Conservation (phyloP, 2,888 invertebrate species). For the Ethmia dodecea region DNA sequence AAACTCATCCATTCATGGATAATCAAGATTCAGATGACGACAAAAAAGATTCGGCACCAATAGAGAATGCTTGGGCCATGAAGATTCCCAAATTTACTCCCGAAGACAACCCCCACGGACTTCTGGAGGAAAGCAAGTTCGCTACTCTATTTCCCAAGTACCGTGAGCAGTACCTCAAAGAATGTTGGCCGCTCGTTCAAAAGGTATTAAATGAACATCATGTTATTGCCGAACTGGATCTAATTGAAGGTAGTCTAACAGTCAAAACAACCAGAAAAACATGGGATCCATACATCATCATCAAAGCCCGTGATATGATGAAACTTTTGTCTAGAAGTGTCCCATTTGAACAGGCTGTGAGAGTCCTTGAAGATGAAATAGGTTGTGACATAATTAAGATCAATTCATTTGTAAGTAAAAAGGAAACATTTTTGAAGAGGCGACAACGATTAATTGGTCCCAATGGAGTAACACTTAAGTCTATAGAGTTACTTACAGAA, state of each 20-base stretch:
- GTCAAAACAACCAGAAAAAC: constrained; percentile 97
- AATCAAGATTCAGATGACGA: constrained; percentile 37
- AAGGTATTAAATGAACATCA: constrained; percentile 88
- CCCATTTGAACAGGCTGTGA: constrained; percentile 95
- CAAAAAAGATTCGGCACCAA: constrained; percentile 66
- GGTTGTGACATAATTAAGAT: constrained; percentile 98
- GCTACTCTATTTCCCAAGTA: constrained; percentile 98
- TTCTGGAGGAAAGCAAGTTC: constrained; percentile 96
- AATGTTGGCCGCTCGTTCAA: constrained; percentile 97
- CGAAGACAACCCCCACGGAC: constrained; percentile 92
- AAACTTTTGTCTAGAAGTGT: constrained; percentile 97
- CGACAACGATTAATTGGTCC: constrained; percentile 97
- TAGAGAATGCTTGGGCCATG: constrained; percentile 92
- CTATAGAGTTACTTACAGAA: constrained; percentile 96
- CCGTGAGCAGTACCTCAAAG: constrained; percentile 95
- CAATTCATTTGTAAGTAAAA: constrained; percentile 91
- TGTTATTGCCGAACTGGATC: constrained; percentile 92
- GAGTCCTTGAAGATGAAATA: constrained; percentile 92
- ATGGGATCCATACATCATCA: constrained; percentile 98
- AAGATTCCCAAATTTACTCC: constrained; percentile 92
- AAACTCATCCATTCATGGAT: too few species aligned
- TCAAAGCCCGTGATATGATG: constrained; percentile 97
- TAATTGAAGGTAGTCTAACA: constrained; percentile 95
- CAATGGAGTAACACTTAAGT: constrained; percentile 98
- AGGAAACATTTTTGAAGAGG: constrained; percentile 96